Conservation (phyloP, 1,140 invertebrate species). For the Eupristina koningsbergeri region DNA sequence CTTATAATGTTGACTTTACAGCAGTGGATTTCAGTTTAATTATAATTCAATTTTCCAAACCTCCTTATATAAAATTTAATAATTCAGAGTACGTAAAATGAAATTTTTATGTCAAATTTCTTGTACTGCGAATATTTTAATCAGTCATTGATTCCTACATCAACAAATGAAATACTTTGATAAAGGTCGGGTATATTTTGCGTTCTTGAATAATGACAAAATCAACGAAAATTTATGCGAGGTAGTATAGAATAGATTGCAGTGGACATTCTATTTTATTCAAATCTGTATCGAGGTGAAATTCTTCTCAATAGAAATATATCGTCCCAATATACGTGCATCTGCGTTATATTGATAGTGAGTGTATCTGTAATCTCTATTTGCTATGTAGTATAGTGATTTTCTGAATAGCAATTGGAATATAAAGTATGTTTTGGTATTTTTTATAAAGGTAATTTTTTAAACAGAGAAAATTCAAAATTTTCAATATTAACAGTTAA, state of each 20-base stretch:
- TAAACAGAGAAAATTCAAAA: too few species aligned
- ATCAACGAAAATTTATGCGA: slow-evolving; percentile 21
- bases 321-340: neutral
- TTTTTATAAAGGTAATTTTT: too few species aligned
- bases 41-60: too few species aligned
- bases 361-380: neutral
- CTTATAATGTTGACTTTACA: too few species aligned
- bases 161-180: neutral
- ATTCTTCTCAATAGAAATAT: neutral
- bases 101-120: too few species aligned
- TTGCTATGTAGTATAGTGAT: too few species aligned
- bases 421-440: too few species aligned
- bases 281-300: neutral
- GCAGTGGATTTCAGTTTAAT: too few species aligned
- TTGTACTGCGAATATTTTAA: neutral
- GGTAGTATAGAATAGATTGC: neutral
- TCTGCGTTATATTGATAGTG: neutral
- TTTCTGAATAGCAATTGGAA: too few species aligned
- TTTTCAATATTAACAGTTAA: too few species aligned
- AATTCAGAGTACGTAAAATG: too few species aligned
- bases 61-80: too few species aligned
- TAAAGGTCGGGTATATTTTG: neutral
- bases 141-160: neutral
- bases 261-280: neutral
- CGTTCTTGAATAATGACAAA: neutral